Conservation (phyloP, 2,113 vertebrate species). For the Tenrec ecaudatus region DNA sequence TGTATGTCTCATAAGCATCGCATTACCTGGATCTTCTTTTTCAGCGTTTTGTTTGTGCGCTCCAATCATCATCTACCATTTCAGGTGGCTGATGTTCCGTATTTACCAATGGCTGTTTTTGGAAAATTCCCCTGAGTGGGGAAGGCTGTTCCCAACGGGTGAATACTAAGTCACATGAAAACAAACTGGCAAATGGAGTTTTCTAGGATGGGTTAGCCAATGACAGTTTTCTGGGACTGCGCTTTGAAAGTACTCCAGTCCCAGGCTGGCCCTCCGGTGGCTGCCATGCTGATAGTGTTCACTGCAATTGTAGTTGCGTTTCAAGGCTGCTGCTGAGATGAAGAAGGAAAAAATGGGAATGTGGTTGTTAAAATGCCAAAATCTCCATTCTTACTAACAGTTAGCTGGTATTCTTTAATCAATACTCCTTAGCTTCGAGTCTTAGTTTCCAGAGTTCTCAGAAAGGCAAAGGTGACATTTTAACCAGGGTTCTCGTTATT, state of each 20-base stretch:
- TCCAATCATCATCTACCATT: not conserved
- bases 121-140: not conserved
- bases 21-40: not conserved
- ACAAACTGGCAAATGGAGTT: not conserved
- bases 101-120: not conserved
- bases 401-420: not conserved
- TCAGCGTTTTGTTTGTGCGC: not conserved
- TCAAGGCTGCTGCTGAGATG: not conserved
- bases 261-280: not conserved
- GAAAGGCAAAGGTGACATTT: constrained; percentile 30
- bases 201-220: not conserved
- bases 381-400: not conserved
- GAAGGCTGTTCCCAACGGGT: not conserved
- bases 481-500: not conserved
- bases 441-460: constrained; percentile 37
- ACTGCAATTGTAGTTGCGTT: not conserved
- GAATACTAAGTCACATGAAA: not conserved
- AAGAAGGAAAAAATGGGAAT: not conserved
- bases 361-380: not conserved
- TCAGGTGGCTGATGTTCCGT: not conserved
- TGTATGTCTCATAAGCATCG: no score
- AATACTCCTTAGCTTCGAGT: not conserved
- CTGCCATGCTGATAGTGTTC: not conserved
- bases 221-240: not conserved
- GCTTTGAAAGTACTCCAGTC: not conserved